These are phyloP conservation scores for Donacobius atricapilla DNA, from an alignment of 2,113 vertebrate species.

Conservation along the genomic window DNA sequence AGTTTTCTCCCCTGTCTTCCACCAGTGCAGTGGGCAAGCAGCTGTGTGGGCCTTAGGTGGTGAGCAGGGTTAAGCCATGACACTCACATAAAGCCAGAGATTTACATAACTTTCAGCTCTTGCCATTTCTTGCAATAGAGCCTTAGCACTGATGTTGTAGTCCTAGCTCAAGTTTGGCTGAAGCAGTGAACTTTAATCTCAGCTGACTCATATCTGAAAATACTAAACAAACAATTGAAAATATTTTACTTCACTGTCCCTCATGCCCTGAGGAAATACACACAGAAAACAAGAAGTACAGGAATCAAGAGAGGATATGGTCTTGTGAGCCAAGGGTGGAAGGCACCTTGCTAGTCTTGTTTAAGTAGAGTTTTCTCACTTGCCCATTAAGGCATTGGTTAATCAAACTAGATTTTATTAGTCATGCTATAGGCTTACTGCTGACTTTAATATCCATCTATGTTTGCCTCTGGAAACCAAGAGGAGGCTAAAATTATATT, in stretches of 20 bases:
- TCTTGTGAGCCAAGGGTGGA: background rate
- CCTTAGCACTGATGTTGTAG: background rate
- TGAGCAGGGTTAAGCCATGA: rapidly evolving
- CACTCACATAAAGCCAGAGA: background rate
- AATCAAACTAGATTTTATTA: background rate
- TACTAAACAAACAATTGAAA: background rate
- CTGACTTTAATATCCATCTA: background rate
- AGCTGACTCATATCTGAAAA: background rate
- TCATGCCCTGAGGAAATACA: background rate
- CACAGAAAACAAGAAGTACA: background rate
- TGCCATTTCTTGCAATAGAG: background rate
- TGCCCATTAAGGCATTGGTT: background rate
- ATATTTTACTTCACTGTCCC: background rate
- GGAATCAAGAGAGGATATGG: background rate
- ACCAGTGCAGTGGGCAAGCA: background rate
- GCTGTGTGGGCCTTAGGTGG: background rate
- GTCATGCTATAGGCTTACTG: background rate
- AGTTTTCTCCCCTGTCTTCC: background rate
- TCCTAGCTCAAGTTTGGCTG: background rate
- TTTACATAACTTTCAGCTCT: background rate
- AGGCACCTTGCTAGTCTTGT: background rate
- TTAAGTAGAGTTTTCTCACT: background rate
- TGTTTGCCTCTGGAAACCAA: background rate
- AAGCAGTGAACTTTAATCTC: background rate
- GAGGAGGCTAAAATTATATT: background rate